Evolutionary conservation across 1,140 invertebrate genomes (phyloP).

Genomic region (Marisa cornuarietis): DNA sequence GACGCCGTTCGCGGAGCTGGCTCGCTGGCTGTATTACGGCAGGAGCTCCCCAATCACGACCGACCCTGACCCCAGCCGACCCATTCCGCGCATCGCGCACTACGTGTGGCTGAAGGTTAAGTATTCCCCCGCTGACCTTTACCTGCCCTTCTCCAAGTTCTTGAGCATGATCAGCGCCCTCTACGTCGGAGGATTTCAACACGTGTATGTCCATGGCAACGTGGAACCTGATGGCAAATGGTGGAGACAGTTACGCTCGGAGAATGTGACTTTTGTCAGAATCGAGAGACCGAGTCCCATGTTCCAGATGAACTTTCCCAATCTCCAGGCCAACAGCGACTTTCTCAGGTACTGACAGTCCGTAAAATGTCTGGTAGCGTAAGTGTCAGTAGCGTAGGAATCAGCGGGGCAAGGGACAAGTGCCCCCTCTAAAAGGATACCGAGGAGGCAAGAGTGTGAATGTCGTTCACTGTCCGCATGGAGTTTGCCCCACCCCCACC

Average conservation of each 20-base stretch:
- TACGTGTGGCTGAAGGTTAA: constrained; percentile 11
- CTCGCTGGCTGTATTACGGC: constrained; percentile 25
- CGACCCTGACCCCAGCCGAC: neutral
- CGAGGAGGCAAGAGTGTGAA: no score
- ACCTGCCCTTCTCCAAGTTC: constrained; percentile 14
- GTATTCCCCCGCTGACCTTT: neutral
- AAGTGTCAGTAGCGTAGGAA: no score
- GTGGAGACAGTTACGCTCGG: constrained; percentile 18
- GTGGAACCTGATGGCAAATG: constrained; percentile 7
- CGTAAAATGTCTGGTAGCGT: no score
- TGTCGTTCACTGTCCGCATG: no score
- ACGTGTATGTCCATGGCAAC: constrained; percentile 28
- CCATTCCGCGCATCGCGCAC: constrained; percentile 23
- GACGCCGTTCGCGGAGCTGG: constrained; percentile 17
- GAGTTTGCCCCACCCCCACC: no score
- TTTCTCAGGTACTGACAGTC: no score
- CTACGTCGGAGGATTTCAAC: constrained; percentile 24
- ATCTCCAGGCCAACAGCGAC: no score
- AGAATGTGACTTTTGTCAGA: constrained; percentile 31
- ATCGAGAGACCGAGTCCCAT: constrained; percentile 7
- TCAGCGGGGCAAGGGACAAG: no score
- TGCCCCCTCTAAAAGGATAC: no score
- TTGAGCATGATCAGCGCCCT: constrained; percentile 27
- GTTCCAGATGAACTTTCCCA: neutral
- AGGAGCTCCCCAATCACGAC: neutral